A percentile compares a stretch with the other conserved stretches of the same genome.
phyloP scores from a whole-genome alignment of 2,888 invertebrate genomes.

The Temnothorax rugatulus region DNA sequence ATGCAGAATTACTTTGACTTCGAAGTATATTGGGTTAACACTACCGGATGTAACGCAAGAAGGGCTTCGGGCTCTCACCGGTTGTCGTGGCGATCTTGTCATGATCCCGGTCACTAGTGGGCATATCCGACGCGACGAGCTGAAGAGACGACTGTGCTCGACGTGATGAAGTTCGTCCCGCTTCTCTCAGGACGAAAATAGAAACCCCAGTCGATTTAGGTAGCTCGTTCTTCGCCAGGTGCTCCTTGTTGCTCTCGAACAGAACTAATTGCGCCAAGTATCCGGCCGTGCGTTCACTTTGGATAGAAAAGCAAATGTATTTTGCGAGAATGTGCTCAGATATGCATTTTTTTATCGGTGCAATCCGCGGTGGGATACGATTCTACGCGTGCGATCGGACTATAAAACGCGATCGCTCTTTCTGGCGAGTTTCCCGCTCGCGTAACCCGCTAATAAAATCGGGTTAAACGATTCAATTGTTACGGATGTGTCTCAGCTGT shows the following conservation, averaged over 20 bases:
- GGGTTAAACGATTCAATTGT: constrained; percentile 80
- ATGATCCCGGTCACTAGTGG: constrained; percentile 20
- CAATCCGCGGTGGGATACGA: neutral
- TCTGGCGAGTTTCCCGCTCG: constrained; percentile 63
- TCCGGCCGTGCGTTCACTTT: constrained; percentile 12
- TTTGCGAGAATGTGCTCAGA: neutral
- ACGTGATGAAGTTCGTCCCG: constrained; percentile 22
- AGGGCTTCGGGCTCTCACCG: constrained; percentile 61
- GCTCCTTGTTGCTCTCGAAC: constrained; percentile 4
- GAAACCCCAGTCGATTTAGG: constrained; percentile 1
- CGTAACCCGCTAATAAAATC: constrained; percentile 76
- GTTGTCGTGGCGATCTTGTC: constrained; percentile 61
- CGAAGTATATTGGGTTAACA: neutral
- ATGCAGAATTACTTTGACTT: constrained; percentile 16
- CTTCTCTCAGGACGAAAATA: constrained; percentile 48
- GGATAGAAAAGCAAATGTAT: neutral
- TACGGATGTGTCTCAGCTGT: constrained; percentile 23
- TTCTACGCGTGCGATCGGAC: neutral
- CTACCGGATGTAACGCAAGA: constrained; percentile 24
- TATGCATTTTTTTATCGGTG: constrained; percentile 41
- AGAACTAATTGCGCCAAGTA: constrained; percentile 6
- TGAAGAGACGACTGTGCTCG: constrained; percentile 32
- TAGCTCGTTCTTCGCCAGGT: constrained; percentile 4
- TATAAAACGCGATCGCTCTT: constrained; percentile 27
- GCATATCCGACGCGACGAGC: constrained; percentile 46